Conservation (phyloP, 1,140 invertebrate species). For the Oryzaephilus surinamensis region DNA sequence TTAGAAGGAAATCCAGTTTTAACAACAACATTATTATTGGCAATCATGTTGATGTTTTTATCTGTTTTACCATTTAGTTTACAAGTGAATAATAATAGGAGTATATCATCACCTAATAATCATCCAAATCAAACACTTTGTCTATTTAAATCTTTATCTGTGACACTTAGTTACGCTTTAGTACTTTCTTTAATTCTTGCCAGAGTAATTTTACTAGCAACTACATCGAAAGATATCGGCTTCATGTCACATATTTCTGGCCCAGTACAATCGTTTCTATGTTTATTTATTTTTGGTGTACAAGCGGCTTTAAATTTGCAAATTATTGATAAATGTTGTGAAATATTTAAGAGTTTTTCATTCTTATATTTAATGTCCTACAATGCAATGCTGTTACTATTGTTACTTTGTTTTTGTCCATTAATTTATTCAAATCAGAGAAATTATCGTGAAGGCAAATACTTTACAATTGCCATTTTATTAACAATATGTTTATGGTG, state of each 20-base stretch:
- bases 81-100: too few relatives aligned
- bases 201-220: slow-evolving; percentile 45
- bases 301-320: slow-evolving; percentile 42
- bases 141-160: slow-evolving; percentile 29
- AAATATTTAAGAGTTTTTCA: slow-evolving; percentile 35
- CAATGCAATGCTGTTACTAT: slow-evolving; percentile 42
- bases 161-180: slow-evolving; percentile 43
- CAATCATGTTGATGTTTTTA: slow-evolving; percentile 41
- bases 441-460: slow-evolving; percentile 51
- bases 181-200: slow-evolving; percentile 45
- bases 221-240: slow-evolving; percentile 44
- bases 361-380: slow-evolving; percentile 41
- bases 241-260: slow-evolving; percentile 51
- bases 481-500: slow-evolving; percentile 40
- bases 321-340: slow-evolving; percentile 36
- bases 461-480: slow-evolving; percentile 39
- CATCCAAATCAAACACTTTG: slow-evolving; percentile 19
- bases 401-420: slow-evolving; percentile 42
- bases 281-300: slow-evolving; percentile 46
- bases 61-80: slow-evolving; percentile 47
- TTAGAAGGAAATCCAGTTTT: slow-evolving; percentile 42
- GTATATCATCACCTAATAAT: too few relatives aligned
- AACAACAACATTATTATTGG: slow-evolving; percentile 37
- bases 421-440: slow-evolving; percentile 46
- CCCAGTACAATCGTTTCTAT: slow-evolving; percentile 44